Conservation (phyloP, 2,797 vertebrate species). For the Otus scops region DNA sequence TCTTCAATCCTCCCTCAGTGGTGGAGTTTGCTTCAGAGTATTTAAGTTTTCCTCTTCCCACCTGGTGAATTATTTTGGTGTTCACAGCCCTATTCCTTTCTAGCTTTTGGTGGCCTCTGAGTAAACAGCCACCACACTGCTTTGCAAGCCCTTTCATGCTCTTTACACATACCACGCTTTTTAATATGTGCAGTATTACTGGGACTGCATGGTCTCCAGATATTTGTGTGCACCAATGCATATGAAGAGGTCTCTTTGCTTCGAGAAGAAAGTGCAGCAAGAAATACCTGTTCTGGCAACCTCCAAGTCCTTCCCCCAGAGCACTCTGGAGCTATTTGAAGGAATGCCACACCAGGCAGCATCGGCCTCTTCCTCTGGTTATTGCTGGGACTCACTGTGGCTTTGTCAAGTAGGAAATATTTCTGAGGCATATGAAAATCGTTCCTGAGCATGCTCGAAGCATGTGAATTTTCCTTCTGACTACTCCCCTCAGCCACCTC, state of each 20-base stretch:
- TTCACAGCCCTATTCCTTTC: not conserved
- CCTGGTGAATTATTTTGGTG: not conserved
- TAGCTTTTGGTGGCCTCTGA: not conserved
- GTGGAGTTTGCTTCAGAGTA: not conserved
- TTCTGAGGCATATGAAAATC: not conserved
- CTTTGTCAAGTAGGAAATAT: not conserved
- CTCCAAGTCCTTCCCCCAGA: rapidly evolving
- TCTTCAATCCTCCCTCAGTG: not conserved
- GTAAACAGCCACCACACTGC: not conserved
- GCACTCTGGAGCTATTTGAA: rapidly evolving
- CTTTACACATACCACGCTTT: not conserved
- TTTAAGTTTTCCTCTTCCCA: not conserved
- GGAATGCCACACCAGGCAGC: not conserved
- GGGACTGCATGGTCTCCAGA: not conserved
- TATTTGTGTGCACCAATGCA: not conserved
- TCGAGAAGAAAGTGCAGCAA: not conserved
- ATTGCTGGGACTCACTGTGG: not conserved
- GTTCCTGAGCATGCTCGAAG: not conserved
- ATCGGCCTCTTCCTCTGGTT: not conserved
- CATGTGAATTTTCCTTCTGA: not conserved
- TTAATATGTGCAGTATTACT: not conserved
- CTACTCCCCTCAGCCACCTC: not conserved
- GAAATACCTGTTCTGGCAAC: not conserved
- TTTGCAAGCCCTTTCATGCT: not conserved
- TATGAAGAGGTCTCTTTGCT: not conserved